Conservation (phyloP, 2,113 vertebrate genomes). For the Dascyllus trimaculatus region DNA sequence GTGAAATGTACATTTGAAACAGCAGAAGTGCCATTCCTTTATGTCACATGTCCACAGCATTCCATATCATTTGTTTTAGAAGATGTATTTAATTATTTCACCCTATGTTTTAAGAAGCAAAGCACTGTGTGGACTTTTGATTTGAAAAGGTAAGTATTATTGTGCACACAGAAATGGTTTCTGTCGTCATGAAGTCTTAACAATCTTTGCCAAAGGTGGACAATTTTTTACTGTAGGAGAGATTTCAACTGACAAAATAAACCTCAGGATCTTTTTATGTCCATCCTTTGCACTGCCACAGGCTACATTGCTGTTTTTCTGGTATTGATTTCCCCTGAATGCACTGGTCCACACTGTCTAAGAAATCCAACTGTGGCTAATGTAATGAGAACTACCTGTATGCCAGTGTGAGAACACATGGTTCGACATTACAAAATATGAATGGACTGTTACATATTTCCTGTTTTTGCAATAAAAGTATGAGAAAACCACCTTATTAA, state of each 20-base stretch:
- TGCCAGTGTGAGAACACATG: not conserved
- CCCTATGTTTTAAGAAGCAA: conserved; percentile 19
- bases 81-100: conserved; percentile 29
- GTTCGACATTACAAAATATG: not conserved
- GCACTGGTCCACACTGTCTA: conserved; percentile 48
- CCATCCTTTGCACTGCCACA: conserved; percentile 22
- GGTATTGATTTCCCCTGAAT: conserved; percentile 11
- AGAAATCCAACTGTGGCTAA: conserved; percentile 1
- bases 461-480: conserved; percentile 62
- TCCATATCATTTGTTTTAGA: conserved; percentile 35
- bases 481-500: not conserved
- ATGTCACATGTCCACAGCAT: conserved; percentile 41
- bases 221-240: not conserved
- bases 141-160: not conserved
- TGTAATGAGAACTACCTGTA: conserved; percentile 5
- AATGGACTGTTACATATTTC: conserved; percentile 31
- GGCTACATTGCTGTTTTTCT: not conserved
- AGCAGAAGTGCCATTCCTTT: conserved; percentile 58
- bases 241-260: not conserved
- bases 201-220: not conserved
- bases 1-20: conserved; percentile 25
- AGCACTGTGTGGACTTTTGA: conserved; percentile 15
- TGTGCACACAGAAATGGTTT: not conserved
- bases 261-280: not conserved
- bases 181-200: conserved; percentile 8